A percentile compares a stretch with the other conserved stretches of the same genome.
Evolutionary conservation across 2,113 vertebrate genomes (phyloP).

Genomic region (Crotalus horridus): DNA sequence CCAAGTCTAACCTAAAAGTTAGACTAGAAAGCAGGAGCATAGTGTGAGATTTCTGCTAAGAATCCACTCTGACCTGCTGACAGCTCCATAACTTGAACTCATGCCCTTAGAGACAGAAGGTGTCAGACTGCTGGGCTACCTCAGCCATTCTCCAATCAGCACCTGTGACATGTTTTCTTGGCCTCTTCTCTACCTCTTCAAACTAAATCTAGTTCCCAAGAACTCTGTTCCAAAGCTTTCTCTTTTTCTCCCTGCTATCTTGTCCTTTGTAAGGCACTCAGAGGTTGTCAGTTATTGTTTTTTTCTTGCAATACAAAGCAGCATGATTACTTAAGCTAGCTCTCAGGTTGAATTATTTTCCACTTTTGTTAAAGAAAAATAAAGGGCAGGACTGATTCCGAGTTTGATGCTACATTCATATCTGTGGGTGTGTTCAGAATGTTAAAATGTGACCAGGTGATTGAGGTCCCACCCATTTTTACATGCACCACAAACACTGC

Average conservation of each 20-base stretch:
- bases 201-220: slow-evolving; percentile 37
- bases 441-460: not conserved
- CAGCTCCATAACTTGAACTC: slow-evolving; percentile 12
- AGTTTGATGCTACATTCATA: not conserved
- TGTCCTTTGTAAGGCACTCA: slow-evolving; percentile 21
- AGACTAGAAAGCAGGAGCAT: not conserved
- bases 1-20: not conserved
- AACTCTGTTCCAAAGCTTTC: not conserved
- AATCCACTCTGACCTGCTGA: slow-evolving; percentile 2
- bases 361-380: not conserved
- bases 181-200: slow-evolving; percentile 21
- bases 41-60: not conserved
- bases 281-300: slow-evolving; percentile 6
- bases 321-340: slow-evolving; percentile 24
- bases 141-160: not conserved
- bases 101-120: not conserved
- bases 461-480: not conserved
- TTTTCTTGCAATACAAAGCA: not conserved
- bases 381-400: not conserved
- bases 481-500: not conserved
- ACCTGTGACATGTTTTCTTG: not conserved
- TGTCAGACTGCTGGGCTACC: not conserved
- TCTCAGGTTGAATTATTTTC: slow-evolving; percentile 28
- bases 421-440: not conserved
- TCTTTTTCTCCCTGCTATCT: not conserved